Evolutionary conservation across 2,797 vertebrate species (phyloP).

Genomic region (Lophotriccus pileatus): DNA sequence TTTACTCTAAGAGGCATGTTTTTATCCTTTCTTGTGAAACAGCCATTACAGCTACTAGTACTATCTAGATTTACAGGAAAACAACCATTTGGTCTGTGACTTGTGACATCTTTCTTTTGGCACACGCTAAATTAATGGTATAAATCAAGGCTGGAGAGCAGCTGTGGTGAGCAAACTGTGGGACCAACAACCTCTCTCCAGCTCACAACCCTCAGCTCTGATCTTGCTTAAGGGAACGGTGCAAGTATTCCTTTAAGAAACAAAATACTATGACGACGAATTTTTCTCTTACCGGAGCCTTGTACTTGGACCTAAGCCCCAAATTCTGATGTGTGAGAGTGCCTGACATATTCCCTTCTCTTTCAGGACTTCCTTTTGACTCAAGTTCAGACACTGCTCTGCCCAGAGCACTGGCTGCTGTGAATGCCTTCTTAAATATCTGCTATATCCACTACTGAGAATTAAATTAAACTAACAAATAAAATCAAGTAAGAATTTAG

Average conservation of each 20-base stretch:
- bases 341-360: rapidly evolving
- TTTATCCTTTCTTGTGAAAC: not conserved
- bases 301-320: not conserved
- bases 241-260: not conserved
- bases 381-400: not conserved
- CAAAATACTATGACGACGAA: not conserved
- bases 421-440: not conserved
- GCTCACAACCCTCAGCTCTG: not conserved
- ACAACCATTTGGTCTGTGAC: not conserved
- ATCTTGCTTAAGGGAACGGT: rapidly evolving
- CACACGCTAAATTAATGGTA: not conserved
- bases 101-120: not conserved
- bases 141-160: not conserved
- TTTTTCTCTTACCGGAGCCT: not conserved
- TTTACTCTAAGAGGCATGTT: not conserved
- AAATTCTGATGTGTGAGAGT: not conserved
- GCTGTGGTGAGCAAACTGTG: not conserved
- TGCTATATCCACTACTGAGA: not conserved
- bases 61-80: not conserved
- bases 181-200: not conserved
- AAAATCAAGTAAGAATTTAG: not conserved
- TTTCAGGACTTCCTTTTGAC: not conserved
- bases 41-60: not conserved
- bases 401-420: not conserved
- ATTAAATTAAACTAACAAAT: not conserved